Evolutionary conservation across 2,888 invertebrate genomes (phyloP), one percentile per base, ranked within the genome.

Genomic region (Melanostoma scalare): DNA sequence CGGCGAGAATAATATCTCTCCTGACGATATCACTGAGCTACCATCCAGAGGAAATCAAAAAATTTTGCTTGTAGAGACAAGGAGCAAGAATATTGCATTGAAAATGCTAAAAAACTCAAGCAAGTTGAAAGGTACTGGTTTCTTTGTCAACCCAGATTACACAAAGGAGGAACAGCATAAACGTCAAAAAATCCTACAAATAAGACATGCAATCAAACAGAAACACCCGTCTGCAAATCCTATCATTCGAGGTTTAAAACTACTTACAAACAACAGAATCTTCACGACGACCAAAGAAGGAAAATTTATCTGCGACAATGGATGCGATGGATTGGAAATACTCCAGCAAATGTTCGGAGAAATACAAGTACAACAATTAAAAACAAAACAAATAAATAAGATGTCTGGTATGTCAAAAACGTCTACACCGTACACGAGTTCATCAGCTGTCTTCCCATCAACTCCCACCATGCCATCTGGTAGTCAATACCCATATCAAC

Each of bases 121-220:
- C 52, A 52, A 52, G n/a, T n/a, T 52, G n/a, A 52, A 33, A 52
- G 52, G 52, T n/a, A 33, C 52, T 52, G 33, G 52, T 1, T 31
- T 33, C 9, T 52, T 52, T 35, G 52, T 52, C n/a, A 52, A 52
- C 4, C 35, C 35, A 2, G 35, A 52, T 35, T 50, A 50, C 8
- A 50, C 50, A 31, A 50, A 50, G 9, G 50, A 50, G 50, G 50
- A 50, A 0, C 30, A 31, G 9, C 33, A 5, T 33, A 52, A 52
- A 52, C 50, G 50, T 9, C 50, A 52, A 52, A 9, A 0, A 52
- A 35, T 35, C 2, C n/a, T 52, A 33, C 33, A 52, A n/a, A 52
- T 52, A 52, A 52, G 33, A 52, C 35, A 52, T 33, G n/a, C 33
- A 52, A 52, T 52, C 1, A 52, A 52, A 35, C 52, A 52, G 5